These are phyloP conservation scores for Hirundo rustica DNA, from an alignment of 2,797 vertebrate genomes.

Conservation along the genomic window DNA sequence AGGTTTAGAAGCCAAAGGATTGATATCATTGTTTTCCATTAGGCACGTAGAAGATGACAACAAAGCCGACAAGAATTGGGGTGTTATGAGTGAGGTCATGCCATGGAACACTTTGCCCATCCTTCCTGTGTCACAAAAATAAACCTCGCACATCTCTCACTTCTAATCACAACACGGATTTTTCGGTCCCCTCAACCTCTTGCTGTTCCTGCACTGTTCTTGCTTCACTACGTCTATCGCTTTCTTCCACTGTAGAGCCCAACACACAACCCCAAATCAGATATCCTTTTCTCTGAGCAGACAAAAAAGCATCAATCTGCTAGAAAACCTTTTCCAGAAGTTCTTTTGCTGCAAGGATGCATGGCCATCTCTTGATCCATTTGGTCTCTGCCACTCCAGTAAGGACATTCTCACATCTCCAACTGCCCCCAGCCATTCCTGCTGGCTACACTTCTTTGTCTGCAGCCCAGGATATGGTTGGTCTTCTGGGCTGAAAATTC, in stretches of 20 bases:
- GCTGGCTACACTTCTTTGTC: background rate
- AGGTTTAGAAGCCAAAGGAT: background rate
- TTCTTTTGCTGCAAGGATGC: background rate
- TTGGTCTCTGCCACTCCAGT: background rate
- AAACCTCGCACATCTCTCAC: rapidly evolving
- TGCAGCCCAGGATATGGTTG: background rate
- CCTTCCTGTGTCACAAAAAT: background rate
- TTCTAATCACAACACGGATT: background rate
- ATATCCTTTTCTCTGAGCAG: background rate
- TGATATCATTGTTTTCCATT: background rate
- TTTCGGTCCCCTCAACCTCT: background rate
- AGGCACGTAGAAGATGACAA: too few relatives aligned
- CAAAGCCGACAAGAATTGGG: background rate
- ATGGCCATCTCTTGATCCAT: background rate
- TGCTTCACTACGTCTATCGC: background rate
- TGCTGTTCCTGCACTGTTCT: background rate
- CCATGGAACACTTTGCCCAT: background rate
- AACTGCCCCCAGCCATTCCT: background rate
- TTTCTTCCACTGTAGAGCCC: background rate
- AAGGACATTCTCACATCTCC: rapidly evolving
- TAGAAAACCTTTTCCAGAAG: background rate
- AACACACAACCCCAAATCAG: background rate
- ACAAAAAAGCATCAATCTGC: background rate
- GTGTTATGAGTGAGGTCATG: background rate
- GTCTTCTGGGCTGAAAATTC: background rate